These are phyloP conservation scores for Embidobia sp. DNA, from an alignment of 2,888 invertebrate species.

Conservation along the genomic window DNA sequence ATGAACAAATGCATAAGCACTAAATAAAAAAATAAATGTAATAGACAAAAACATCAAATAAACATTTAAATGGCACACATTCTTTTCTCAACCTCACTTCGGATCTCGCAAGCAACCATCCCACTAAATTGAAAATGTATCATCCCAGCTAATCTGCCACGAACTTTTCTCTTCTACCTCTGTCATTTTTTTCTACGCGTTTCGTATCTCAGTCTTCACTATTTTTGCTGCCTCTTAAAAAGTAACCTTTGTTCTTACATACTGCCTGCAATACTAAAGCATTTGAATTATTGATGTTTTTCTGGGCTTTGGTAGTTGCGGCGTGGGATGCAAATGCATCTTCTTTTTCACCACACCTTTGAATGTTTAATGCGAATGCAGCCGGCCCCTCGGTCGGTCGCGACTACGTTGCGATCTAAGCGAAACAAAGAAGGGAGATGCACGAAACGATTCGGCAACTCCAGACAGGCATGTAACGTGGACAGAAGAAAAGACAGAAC, in stretches of 20 bases:
- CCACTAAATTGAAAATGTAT: constrained; percentile 4
- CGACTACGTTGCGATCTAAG: constrained; percentile 47
- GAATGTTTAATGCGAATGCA: constrained; percentile 76
- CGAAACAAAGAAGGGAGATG: constrained; percentile 51
- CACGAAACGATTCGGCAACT: constrained; percentile 38
- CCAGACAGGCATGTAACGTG: constrained; percentile 49
- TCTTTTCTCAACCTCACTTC: too few relatives aligned
- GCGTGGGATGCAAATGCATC: constrained; percentile 78
- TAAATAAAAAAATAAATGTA: too few relatives aligned
- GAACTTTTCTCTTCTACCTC: neutral
- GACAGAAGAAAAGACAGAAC: constrained; percentile 49
- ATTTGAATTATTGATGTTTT: constrained; percentile 81
- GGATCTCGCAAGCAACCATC: too few relatives aligned
- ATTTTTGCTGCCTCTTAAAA: constrained; percentile 36
- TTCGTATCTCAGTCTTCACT: constrained; percentile 20
- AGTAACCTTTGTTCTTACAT: constrained; percentile 55
- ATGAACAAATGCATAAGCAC: too few relatives aligned
- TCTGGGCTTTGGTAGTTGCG: constrained; percentile 73
- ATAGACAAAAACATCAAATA: too few relatives aligned
- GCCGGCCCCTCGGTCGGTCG: constrained; percentile 51
- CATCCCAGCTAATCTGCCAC: neutral
- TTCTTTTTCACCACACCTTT: constrained; percentile 77
- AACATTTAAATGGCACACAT: too few relatives aligned
- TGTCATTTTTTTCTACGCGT: constrained; percentile 23
- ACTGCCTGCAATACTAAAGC: constrained; percentile 71